Evolutionary conservation across 1,140 invertebrate genomes (phyloP).

Genomic region (Homarus americanus): DNA sequence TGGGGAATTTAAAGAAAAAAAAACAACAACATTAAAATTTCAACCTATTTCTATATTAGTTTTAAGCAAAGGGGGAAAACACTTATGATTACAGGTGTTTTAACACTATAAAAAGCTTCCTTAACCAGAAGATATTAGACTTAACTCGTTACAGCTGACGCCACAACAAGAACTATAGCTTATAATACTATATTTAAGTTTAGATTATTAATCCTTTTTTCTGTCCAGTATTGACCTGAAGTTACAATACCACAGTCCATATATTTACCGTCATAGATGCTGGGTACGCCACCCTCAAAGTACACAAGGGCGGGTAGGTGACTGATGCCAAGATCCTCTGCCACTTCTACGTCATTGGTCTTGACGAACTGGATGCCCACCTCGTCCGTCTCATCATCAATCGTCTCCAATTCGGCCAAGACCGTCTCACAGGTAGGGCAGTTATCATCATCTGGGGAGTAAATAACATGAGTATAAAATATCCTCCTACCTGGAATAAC

Average conservation of each 20-base stretch:
- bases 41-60: conserved; percentile 7
- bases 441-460: conserved; percentile 85
- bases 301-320: conserved; percentile 90
- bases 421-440: conserved; percentile 90
- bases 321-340: conserved; percentile 91
- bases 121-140: conserved; percentile 6
- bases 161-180: background rate
- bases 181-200: background rate
- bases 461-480: background rate
- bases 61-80: background rate
- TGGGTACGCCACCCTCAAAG: conserved; percentile 94
- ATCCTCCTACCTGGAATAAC: too few relatives aligned
- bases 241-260: too few relatives aligned
- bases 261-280: conserved; percentile 94
- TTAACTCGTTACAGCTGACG: background rate
- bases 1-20: background rate
- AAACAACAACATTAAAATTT: background rate
- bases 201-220: background rate
- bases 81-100: background rate
- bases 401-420: conserved; percentile 93
- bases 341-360: conserved; percentile 92
- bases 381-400: conserved; percentile 95
- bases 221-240: background rate
- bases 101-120: background rate
- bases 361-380: conserved; percentile 96